These are phyloP conservation scores for Coracias cyanogaster DNA, from an alignment of 2,797 vertebrate species.

Conservation along the genomic window DNA sequence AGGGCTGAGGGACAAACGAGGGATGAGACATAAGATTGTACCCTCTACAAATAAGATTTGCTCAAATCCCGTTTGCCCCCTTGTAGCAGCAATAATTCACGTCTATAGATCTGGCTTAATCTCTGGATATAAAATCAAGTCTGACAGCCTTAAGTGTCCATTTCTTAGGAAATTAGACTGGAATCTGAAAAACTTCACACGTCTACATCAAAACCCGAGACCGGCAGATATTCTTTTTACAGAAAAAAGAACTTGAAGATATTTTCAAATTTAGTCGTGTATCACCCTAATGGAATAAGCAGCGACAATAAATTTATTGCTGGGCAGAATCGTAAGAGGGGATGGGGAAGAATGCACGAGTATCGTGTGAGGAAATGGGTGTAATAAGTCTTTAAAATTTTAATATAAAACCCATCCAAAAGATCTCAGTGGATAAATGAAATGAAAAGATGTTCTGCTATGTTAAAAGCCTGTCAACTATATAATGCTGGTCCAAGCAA, in stretches of 20 bases:
- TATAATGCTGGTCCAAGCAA: not conserved
- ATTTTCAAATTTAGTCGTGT: not conserved
- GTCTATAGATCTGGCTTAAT: not conserved
- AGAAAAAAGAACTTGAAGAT: not conserved
- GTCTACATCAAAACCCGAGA: not conserved
- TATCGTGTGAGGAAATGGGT: not conserved
- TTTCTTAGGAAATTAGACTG: constrained; percentile 5
- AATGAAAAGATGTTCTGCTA: not conserved
- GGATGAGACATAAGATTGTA: not conserved
- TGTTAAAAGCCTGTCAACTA: not conserved
- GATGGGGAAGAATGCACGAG: not conserved
- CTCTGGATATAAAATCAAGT: not conserved
- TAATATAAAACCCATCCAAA: not conserved
- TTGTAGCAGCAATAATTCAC: not conserved
- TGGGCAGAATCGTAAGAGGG: not conserved
- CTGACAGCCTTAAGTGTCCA: not conserved
- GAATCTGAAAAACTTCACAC: not conserved
- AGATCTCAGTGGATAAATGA: not conserved
- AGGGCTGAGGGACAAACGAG: not conserved
- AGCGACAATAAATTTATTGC: not conserved
- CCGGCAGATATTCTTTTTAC: not conserved
- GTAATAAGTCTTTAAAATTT: not conserved
- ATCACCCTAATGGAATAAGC: not conserved
- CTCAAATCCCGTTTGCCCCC: not conserved
- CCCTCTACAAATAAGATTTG: not conserved